Conservation (phyloP, 30 jellyfish, hydroid and myxozoan species). For the Aurelia sp. region DNA sequence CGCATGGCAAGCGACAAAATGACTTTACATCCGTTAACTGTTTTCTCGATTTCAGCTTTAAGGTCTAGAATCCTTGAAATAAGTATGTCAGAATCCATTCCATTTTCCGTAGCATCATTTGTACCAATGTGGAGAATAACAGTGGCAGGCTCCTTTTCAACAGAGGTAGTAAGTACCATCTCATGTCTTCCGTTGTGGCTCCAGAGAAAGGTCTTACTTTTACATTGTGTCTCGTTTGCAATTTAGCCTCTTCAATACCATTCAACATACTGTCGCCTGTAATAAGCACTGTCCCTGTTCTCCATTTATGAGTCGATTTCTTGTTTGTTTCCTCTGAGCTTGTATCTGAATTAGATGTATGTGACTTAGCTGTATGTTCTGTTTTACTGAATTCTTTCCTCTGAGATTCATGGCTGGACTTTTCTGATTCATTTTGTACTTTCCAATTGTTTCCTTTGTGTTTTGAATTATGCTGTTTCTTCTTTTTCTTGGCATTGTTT, state of each 20-base stretch:
- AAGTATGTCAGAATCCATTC: conserved; percentile 4
- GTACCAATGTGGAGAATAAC: conserved; percentile 8
- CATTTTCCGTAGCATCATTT: conserved; percentile 15
- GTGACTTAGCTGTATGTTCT: too few species aligned
- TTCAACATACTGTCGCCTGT: too few species aligned
- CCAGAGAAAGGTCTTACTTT: conserved; percentile 12
- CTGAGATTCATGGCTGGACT: too few species aligned
- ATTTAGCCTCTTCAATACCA: conserved; percentile 14
- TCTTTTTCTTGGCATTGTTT: too few species aligned
- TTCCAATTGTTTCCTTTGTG: too few species aligned
- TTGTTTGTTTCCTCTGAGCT: too few species aligned
- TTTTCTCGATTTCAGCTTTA: conserved; percentile 2
- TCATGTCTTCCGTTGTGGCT: conserved; percentile 21
- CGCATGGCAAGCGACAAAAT: not conserved
- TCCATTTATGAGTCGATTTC: not conserved
- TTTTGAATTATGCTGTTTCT: too few species aligned
- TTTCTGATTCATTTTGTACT: too few species aligned
- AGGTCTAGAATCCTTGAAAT: conserved; percentile 11
- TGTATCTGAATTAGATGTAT: too few species aligned
- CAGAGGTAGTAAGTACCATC: not conserved
- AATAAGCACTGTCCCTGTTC: conserved; percentile 8
- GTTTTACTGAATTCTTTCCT: too few species aligned
- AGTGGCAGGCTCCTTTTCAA: not conserved
- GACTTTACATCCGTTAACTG: conserved; percentile 4
- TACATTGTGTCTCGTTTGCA: conserved; percentile 1